Evolutionary conservation across 1,140 invertebrate species (phyloP), one percentile per base, ranked within the genome.

Genomic region (Drosophila kurseongensis): DNA sequence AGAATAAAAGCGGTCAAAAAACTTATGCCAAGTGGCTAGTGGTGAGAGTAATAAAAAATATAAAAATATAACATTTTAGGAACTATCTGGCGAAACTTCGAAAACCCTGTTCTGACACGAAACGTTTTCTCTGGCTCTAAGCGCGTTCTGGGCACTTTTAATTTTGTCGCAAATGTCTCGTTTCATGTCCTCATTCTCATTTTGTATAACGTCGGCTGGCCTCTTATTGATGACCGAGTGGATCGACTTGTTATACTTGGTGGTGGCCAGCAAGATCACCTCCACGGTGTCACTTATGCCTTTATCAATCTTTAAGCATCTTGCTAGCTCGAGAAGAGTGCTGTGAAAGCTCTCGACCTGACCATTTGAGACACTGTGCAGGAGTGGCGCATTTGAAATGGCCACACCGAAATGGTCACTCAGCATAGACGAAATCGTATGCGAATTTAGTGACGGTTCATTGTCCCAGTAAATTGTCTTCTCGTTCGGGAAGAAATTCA

Each of bases 301-400:
- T 13, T 38, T 60, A 16, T 59, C 32, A 8, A 38, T 59, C 27
- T 59, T 59, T 36, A 32, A 2, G 18, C 16, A 55, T 4, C 50
- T 13, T n/a, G 23, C 38, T n/a, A 55, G 38, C 5, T 55, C 50
- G 8, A 42, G 12, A 4, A 55, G 29, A 4, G 38, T 35, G 14
- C 60, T 62, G 8, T 62, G 38, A 14, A 62, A 62, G 16, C 58
- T 16, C 18, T 50, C 44, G 4, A 60, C 45, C 7, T 60, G 44
- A 4, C 44, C 32, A 14, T 60, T 62, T 12, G 60, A 55, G 10
- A 55, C 38, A 12, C 44, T 48, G n/a, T 66, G 36, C 1, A 51
- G 52, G 7, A 18, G 52, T 8, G 18, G 14, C 2, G 50, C n/a
- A 16, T 36, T 52, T 5, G n/a, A 4, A 35, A 52, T 16, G 36